These are phyloP conservation scores for Drosophila truncata DNA, from an alignment of 1,140 invertebrate genomes.

Conservation along the genomic window DNA sequence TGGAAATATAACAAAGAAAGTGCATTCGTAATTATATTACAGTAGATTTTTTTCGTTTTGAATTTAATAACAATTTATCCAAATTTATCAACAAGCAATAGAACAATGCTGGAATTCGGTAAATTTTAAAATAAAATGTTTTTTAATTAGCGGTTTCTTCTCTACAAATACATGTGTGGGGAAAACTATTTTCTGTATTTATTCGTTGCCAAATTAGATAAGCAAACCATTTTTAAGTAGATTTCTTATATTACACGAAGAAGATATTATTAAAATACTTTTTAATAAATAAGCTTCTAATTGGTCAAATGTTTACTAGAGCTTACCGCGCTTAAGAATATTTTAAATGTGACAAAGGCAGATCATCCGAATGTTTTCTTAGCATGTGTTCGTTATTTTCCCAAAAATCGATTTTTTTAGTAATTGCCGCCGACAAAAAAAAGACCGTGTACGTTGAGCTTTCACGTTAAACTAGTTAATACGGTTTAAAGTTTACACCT, in stretches of 20 bases:
- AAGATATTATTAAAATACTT: background rate
- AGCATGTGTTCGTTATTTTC: background rate
- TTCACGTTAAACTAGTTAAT: slow-evolving; percentile 5
- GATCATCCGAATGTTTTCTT: background rate
- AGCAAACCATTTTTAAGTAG: background rate
- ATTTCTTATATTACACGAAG: background rate
- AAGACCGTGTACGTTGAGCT: slow-evolving; percentile 2
- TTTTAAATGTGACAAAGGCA: background rate
- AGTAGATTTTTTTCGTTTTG: background rate
- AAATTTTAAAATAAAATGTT: background rate
- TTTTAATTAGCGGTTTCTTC: background rate
- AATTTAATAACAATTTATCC: background rate
- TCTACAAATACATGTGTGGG: background rate
- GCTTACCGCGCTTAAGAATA: background rate
- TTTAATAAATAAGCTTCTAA: background rate
- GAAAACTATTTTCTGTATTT: background rate
- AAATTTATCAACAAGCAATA: background rate
- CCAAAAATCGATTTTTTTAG: background rate
- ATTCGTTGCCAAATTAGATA: background rate
- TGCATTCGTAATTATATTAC: slow-evolving; percentile 57
- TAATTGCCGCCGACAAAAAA: background rate
- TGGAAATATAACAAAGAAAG: background rate
- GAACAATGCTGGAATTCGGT: background rate
- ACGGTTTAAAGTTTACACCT: slow-evolving; percentile 4
- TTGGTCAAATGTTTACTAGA: no score